Evolutionary conservation across 2,888 invertebrate genomes (phyloP).

Genomic region (Eubasilissa splendida): DNA sequence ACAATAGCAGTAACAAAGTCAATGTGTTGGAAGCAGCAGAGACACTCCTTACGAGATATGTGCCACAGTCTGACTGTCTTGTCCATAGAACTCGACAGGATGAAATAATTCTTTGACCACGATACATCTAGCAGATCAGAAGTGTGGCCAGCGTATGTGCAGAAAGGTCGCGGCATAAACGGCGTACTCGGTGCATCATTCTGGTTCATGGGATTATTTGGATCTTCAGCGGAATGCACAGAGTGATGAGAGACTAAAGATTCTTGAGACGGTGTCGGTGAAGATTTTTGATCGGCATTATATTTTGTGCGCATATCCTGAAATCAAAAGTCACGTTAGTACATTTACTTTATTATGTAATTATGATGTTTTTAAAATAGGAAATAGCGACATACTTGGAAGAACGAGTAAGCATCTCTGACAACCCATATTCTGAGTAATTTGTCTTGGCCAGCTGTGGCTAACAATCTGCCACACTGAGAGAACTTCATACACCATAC

Average conservation of each 20-base stretch:
- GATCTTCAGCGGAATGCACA: conserved; percentile 76
- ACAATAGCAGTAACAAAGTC: conserved; percentile 99
- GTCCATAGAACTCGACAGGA: conserved; percentile 98
- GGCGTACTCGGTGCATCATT: conserved; percentile 77
- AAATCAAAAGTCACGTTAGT: conserved; percentile 34
- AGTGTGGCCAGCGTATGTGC: conserved; percentile 94
- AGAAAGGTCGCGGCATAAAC: conserved; percentile 93
- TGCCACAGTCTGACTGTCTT: conserved; percentile 98
- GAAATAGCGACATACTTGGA: conserved; percentile 75
- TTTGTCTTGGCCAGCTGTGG: conserved; percentile 97
- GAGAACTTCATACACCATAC: conserved; percentile 99
- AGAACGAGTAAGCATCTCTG: conserved; percentile 90
- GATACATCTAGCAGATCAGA: conserved; percentile 97
- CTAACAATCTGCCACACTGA: conserved; percentile 93
- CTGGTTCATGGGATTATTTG: conserved; percentile 72
- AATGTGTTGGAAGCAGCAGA: conserved; percentile 99
- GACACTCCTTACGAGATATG: conserved; percentile 95
- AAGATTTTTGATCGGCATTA: conserved; percentile 89
- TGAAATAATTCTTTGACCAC: conserved; percentile 99
- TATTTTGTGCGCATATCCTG: conserved; percentile 97
- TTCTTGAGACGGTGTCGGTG: conserved; percentile 94
- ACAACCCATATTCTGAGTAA: conserved; percentile 96
- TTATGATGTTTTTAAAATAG: not conserved
- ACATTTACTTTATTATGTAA: too few relatives aligned
- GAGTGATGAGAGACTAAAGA: conserved; percentile 80